Evolutionary conservation across 2,113 vertebrate species (phyloP).

Genomic region (Cebidichthys violaceus): DNA sequence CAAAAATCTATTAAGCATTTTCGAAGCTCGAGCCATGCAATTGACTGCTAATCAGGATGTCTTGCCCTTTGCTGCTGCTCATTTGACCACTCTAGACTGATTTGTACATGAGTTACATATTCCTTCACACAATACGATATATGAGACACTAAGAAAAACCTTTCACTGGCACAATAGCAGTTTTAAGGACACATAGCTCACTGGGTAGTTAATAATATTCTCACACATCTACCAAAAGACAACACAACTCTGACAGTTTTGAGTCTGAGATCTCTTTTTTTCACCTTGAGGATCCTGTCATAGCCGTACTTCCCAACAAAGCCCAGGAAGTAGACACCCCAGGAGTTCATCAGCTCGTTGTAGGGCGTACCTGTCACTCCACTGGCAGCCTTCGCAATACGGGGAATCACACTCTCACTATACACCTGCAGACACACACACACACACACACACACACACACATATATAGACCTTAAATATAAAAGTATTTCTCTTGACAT

Average conservation of each 20-base stretch:
- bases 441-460: not conserved
- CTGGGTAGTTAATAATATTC: not conserved
- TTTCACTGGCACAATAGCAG: not conserved
- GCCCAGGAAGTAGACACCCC: conserved; percentile 85
- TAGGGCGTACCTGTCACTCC: conserved; percentile 84
- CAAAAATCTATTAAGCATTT: not conserved
- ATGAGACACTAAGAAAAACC: not conserved
- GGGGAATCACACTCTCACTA: conserved; percentile 83
- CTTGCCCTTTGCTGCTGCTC: not conserved
- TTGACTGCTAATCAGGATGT: not conserved
- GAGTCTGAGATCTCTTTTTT: conserved; percentile 4
- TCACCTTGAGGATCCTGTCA: conserved; percentile 84
- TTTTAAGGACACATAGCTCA: not conserved
- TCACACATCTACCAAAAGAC: conserved; percentile 11
- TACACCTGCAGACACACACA: conserved; percentile 76
- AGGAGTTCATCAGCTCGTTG: conserved; percentile 86
- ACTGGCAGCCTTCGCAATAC: conserved; percentile 83
- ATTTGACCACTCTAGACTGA: not conserved
- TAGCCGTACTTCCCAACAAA: conserved; percentile 85
- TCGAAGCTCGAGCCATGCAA: not conserved
- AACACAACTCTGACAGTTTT: conserved; percentile 4
- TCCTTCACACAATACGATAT: not conserved
- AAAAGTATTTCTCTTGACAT: conserved; percentile 6
- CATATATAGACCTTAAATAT: not conserved
- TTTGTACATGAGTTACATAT: not conserved